A percentile compares a stretch with the other conserved stretches of the same genome.
Evolutionary conservation across 2,797 vertebrate genomes (phyloP).

Genomic region (Champsocephalus gunnari): DNA sequence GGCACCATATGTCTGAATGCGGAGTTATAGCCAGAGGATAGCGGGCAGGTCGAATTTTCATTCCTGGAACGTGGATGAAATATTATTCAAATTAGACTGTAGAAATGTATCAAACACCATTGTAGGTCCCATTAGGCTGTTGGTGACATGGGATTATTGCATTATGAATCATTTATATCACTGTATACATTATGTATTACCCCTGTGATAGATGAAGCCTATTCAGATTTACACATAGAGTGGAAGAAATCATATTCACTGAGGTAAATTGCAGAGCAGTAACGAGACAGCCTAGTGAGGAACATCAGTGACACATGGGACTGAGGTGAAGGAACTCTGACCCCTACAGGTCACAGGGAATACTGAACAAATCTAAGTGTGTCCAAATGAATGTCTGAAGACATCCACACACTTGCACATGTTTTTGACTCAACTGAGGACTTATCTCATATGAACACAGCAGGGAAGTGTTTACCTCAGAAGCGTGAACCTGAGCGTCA

Average conservation of each 20-base stretch:
- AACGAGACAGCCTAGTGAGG: constrained; percentile 16
- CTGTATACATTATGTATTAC: constrained; percentile 68
- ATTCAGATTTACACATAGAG: constrained; percentile 41
- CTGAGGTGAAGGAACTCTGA: constrained; percentile 73
- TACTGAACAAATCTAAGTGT: constrained; percentile 17
- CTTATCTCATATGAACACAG: constrained; percentile 32
- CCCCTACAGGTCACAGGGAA: constrained; percentile 71
- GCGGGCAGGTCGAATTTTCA: constrained; percentile 39
- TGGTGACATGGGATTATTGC: constrained; percentile 66
- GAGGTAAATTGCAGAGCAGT: constrained; percentile 21
- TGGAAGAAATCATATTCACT: constrained; percentile 45
- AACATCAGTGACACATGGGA: constrained; percentile 38
- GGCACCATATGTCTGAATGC: constrained; percentile 21
- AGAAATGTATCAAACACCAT: constrained; percentile 43
- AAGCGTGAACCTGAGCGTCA: constrained; percentile 37
- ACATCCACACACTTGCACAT: constrained; percentile 11
- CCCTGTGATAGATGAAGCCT: constrained; percentile 47
- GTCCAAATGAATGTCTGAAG: constrained; percentile 21
- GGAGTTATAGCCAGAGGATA: constrained; percentile 27
- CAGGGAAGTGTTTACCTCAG: constrained; percentile 41
- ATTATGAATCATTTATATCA: constrained; percentile 72
- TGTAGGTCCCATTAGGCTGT: constrained; percentile 57
- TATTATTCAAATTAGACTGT: constrained; percentile 40
- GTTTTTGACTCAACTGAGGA: constrained; percentile 38
- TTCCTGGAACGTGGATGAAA: constrained; percentile 35